Base-by-base conservation (phyloP, 2,113 vertebrate species). In the Capreolus pygargus region DNA sequence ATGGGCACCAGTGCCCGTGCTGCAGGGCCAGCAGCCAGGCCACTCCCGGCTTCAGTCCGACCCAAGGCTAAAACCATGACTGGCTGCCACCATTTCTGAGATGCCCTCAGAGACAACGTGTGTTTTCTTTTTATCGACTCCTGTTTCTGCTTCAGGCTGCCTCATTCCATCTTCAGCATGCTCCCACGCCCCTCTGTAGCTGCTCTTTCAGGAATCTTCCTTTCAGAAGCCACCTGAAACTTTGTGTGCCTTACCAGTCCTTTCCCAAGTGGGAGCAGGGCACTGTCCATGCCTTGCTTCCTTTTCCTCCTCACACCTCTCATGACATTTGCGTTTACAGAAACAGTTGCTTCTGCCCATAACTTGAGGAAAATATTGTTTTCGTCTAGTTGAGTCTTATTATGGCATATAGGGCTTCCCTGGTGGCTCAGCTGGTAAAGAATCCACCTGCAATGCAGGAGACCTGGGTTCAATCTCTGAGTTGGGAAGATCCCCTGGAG, bases 181-280 rank as follows among this genome's bases (percentile, higher is more conserved):
- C 33, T 8, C 33, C 16, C 33, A n/a, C 0, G 1, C 16, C 7
- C 33, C 61, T 9, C 33, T 33, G 9, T 19, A 67, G 33, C 16
- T 3, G 4, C 61, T n/a, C 16, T n/a, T 67, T n/a, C 61, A n/a
- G 16, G 9, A 67, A 67, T 67, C 33, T 67, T 67, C 61, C 33
- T n/a, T n/a, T 67, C 8, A 67, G 33, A n/a, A 67, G 61, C 61
- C n/a, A n/a, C 61, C 33, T 9, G 33, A 67, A n/a, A n/a, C 33
- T 33, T 64, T 67, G 61, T 19, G 61, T 67, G 33, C 61, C 61
- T 67, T 67, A 19, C 7, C 33, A n/a, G 17, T 67, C 61, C 33
- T n/a, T 4, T 67, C 61, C 61, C 61, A 10, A n/a, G 9, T 19
- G 30, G 33, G 61, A 67, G 61, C n/a, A 67, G 16, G 16, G 61